Base-by-base conservation (phyloP, 1,140 invertebrate species). In the Capitella teleta region DNA sequence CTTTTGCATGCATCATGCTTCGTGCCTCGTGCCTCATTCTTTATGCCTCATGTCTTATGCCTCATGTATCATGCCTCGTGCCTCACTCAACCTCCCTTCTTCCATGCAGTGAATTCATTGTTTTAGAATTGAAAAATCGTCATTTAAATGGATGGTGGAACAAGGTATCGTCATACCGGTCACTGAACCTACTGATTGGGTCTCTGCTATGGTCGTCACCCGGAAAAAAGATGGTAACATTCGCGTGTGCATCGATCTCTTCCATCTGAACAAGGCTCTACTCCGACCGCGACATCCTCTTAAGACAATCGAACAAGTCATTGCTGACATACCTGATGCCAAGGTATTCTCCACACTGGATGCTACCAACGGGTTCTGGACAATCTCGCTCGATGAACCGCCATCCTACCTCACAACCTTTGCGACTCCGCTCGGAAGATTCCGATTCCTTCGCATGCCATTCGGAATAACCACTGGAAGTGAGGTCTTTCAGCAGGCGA, bases 321-420 rank as follows among this genome's bases (percentile, higher is more conserved):
- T 62, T 12, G 56, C 53, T n/a, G 42, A 48, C 46, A 34, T 63
- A 19, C 43, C 37, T 8, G 47, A 55, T 21, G 58, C 57, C 6
- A 58, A 47, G 28, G 28, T 63, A 5, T 61, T 63, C 43, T 52
- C 36, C 21, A 53, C 55, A 37, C 16, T 56, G 4, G 55, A 62
- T 16, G 36, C 36, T 5, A 49, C 19, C 5, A 21, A 21, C 12
- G 30, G 47, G 16, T 49, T 14, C 26, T 37, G 36, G 32, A 16
- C 38, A 19, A 40, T 37, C 3, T 14, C n/a, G n/a, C 25, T 41
- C 14, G 14, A 2, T 41, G 36, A 49, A 12, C n/a, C 38, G 14
- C 38, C 32, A 41, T 40, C 32, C 14, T 6, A 24, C 14, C 36
- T 41, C n/a, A 47, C 44, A 5, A 47, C 44, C n/a, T 47, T 28